These are phyloP conservation scores for Nasua narica DNA, from an alignment of 2,797 vertebrate species.

Conservation along the genomic window DNA sequence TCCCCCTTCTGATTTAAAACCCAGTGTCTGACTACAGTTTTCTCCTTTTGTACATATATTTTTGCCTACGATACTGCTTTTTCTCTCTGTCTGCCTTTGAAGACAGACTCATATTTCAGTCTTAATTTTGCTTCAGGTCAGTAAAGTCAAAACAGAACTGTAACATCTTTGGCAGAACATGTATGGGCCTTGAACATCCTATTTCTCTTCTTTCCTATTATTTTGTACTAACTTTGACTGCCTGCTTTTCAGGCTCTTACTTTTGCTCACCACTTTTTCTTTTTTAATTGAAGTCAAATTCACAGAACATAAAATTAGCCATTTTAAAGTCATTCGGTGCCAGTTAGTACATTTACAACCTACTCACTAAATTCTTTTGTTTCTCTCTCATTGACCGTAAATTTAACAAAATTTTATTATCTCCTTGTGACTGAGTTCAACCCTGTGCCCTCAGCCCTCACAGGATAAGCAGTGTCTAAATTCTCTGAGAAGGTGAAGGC, in stretches of 20 bases:
- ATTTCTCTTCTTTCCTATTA: not conserved
- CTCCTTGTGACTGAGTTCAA: not conserved
- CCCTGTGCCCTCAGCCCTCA: not conserved
- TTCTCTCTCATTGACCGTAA: not conserved
- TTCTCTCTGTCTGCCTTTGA: conserved; percentile 19
- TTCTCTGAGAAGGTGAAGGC: not conserved
- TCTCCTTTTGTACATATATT: not conserved
- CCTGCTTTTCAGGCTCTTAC: not conserved
- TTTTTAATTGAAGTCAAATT: not conserved
- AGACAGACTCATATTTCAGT: not conserved
- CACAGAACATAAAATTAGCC: not conserved
- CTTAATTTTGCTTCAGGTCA: conserved; percentile 20
- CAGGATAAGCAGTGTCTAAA: not conserved
- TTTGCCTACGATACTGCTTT: conserved; percentile 4
- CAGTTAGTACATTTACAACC: not conserved
- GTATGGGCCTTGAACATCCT: not conserved
- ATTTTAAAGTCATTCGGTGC: not conserved
- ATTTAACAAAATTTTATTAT: not conserved
- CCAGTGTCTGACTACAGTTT: not conserved
- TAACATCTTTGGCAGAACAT: not conserved
- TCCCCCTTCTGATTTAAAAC: not conserved
- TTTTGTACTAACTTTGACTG: not conserved
- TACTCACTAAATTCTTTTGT: not conserved
- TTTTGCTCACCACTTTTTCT: not conserved
- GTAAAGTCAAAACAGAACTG: not conserved